phyloP scores from a whole-genome alignment of 2,888 invertebrate species.

The Mycalesis mineus region DNA sequence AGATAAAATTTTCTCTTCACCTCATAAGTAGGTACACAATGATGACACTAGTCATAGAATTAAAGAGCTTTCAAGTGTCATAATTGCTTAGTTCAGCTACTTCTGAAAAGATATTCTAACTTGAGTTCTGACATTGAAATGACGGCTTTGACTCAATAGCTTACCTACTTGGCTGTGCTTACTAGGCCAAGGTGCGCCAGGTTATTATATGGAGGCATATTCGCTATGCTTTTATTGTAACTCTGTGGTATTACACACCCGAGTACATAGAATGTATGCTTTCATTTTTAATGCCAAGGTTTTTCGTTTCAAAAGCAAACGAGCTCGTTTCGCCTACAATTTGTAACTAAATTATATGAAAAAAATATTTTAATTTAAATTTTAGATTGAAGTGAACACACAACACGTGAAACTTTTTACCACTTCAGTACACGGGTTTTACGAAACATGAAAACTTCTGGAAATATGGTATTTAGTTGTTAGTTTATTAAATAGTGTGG shows the following conservation, averaged over 20 bases:
- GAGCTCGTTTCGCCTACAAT: not conserved
- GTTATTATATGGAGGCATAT: conserved; percentile 10
- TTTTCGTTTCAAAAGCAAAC: not conserved
- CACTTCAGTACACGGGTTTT: too few relatives aligned
- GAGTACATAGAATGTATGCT: conserved; percentile 5
- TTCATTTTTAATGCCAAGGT: conserved; percentile 12
- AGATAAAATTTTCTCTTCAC: not conserved
- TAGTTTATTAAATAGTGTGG: too few relatives aligned
- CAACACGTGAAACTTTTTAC: not conserved
- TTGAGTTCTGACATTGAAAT: conserved; percentile 13
- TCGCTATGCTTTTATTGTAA: conserved; percentile 17
- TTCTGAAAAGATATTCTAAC: conserved; percentile 15
- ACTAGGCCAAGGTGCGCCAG: conserved; percentile 20
- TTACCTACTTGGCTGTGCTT: conserved; percentile 7
- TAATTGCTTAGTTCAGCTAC: conserved; percentile 10
- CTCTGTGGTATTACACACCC: conserved; percentile 15
- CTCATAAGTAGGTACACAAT: too few relatives aligned
- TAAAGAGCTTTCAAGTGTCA: conserved; percentile 1
- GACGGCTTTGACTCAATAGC: conserved; percentile 12
- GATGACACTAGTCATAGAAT: too few relatives aligned
- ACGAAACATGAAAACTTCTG: too few relatives aligned
- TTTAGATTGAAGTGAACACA: not conserved
- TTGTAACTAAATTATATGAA: not conserved
- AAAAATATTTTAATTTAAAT: not conserved
- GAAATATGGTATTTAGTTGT: too few relatives aligned